Evolutionary conservation across 1,140 invertebrate genomes (phyloP).

Genomic region (Zaprionus inermis): DNA sequence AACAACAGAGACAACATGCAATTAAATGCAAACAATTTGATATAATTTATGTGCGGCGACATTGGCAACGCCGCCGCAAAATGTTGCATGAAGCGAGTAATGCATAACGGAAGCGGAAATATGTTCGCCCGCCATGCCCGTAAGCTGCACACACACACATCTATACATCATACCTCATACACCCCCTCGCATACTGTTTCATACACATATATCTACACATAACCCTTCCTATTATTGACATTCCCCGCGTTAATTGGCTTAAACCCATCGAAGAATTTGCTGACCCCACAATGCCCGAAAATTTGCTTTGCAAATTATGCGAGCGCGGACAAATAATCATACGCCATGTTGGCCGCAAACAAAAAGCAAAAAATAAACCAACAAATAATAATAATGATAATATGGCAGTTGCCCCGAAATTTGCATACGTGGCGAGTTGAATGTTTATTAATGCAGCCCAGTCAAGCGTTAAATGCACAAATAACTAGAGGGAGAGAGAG

Average conservation of each 20-base stretch:
- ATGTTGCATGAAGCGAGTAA: constrained; percentile 61
- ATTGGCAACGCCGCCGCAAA: constrained; percentile 48
- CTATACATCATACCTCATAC: too few species aligned
- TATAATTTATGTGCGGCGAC: constrained; percentile 72
- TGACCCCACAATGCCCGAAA: constrained; percentile 48
- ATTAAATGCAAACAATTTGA: constrained; percentile 81
- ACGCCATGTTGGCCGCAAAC: constrained; percentile 1
- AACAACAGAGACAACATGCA: constrained; percentile 50
- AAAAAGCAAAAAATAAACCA: background rate
- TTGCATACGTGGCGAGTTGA: constrained; percentile 38
- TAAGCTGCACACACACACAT: constrained; percentile 7
- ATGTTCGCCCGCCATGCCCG: constrained; percentile 58
- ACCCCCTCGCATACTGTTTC: too few species aligned
- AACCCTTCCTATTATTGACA: background rate
- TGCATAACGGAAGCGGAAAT: constrained; percentile 78
- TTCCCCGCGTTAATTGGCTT: constrained; percentile 59
- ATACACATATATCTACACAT: background rate
- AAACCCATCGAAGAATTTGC: constrained; percentile 52
- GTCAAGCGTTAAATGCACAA: constrained; percentile 56
- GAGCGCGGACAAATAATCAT: constrained; percentile 5
- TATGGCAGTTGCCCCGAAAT: constrained; percentile 29
- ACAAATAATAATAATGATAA: constrained; percentile 13
- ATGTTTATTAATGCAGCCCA: constrained; percentile 56
- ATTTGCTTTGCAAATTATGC: constrained; percentile 70
- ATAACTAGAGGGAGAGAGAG: background rate